Base-by-base conservation (phyloP, 2,113 vertebrate genomes). In the Sinocyclocheilus maitianheensis region DNA sequence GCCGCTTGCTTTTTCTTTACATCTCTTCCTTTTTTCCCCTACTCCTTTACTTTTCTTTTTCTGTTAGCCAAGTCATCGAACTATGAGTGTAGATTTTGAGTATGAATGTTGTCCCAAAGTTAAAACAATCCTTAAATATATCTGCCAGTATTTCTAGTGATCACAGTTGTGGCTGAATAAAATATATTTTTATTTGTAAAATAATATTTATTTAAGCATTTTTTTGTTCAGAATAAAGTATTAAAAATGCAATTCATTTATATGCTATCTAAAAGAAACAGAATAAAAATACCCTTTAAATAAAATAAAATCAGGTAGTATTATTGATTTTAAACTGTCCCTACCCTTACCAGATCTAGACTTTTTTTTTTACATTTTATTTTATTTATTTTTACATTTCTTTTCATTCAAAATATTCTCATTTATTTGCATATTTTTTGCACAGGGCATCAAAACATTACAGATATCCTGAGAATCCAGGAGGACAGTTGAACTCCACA, bases 401-500 rank as follows among this genome's bases (percentile, higher is more conserved):
- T 72, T 72, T 34, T 69, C 18, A n/a, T 43, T 46, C 20, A 43
- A 12, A 1, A 43, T n/a, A 46, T 74, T 74, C 11, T 46, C 11
- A 46, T 74, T 77, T 53, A 53, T 12, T 51, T 76, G 18, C 18
- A 22, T 74, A 12, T 76, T 13, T 13, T 51, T 76, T 55, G 11
- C 43, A 51, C 6, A 24, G 40, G 4, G 5, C 74, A 77, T 26
- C 46, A 77, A 77, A 53, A 7, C 72, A 48, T 24, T 24, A 48
- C n/a, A 48, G 14, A 34, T 77, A 51, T 77, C n/a, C 14, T 77
- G 24, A 26, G 48, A 51, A 77, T 34, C 46, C 48, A 77, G 67
- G 26, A 16, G 81, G 67, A 55, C 81, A 74, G 24, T 86, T 58
- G 81, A 90, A 87, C 90, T 85, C 82, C 81, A 65, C 67, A 85